A percentile compares a stretch with the other conserved stretches of the same genome.
These are phyloP conservation scores for Neosilurus mollespiculum DNA, from an alignment of 2,797 vertebrate species.

Conservation along the genomic window DNA sequence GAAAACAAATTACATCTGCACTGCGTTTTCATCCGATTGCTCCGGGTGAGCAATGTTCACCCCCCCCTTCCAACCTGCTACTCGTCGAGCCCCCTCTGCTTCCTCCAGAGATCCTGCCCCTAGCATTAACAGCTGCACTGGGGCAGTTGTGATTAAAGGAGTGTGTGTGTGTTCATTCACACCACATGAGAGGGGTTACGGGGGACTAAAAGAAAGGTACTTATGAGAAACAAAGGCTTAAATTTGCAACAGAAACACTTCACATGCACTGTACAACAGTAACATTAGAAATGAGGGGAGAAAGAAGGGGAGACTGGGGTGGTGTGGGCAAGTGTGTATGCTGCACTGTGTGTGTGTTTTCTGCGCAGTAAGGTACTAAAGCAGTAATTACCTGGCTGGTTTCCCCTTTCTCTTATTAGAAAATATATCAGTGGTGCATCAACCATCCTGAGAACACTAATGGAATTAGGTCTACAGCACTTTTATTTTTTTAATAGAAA, in stretches of 20 bases:
- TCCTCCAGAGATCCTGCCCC: slow-evolving; percentile 72
- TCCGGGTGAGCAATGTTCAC: slow-evolving; percentile 94
- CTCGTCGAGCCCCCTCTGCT: slow-evolving; percentile 52
- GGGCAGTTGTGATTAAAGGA: slow-evolving; percentile 49
- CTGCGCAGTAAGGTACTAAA: slow-evolving; percentile 46
- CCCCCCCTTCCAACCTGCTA: slow-evolving; percentile 46
- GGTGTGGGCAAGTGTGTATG: slow-evolving; percentile 20
- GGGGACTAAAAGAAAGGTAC: slow-evolving; percentile 56
- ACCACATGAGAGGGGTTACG: slow-evolving; percentile 40
- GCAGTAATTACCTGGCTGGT: slow-evolving; percentile 61
- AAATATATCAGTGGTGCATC: slow-evolving; percentile 58
- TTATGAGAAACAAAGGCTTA: slow-evolving; percentile 59
- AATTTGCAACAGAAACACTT: slow-evolving; percentile 52
- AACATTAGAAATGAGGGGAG: slow-evolving; percentile 34
- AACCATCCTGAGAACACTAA: slow-evolving; percentile 55
- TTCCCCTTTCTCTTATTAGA: slow-evolving; percentile 58
- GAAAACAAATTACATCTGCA: slow-evolving; percentile 99
- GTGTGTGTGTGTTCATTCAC: slow-evolving; percentile 34
- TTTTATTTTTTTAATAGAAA: slow-evolving; percentile 43
- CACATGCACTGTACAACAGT: slow-evolving; percentile 25
- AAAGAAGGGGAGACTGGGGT: not conserved
- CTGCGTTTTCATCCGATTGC: slow-evolving; percentile 98
- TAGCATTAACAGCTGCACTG: slow-evolving; percentile 79
- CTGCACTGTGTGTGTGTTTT: slow-evolving; percentile 13
- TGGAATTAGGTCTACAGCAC: slow-evolving; percentile 54